Base-by-base conservation (phyloP, 2,888 invertebrate genomes). In the Marronus borbonicus region DNA sequence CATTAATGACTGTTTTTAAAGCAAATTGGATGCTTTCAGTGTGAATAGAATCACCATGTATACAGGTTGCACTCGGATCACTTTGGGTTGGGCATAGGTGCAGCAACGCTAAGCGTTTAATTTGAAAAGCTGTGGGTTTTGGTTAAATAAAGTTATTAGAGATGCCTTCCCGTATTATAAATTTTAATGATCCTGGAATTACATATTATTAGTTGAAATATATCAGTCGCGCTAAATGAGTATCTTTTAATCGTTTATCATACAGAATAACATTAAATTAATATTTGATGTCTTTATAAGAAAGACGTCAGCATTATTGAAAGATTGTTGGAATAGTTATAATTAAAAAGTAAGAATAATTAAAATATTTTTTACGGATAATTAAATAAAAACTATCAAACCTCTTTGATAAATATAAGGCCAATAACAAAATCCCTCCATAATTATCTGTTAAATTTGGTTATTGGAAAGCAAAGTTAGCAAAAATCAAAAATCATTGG, bases 1-100 rank as follows among this genome's bases (percentile, higher is more conserved):
- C 69, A 66, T 78, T 83, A 83, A 83, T 81, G 66, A 80, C 79
- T 78, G 78, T 79, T 78, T 81, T 79, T 80, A 74, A 60, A 72
- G 60, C 52, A 79, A 80, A 81, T 81, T 80, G 68, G 76, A 80
- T 69, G 78, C 76, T 64, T 77, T 76, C 58, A 70, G 66, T 60
- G 69, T 69, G 60, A 62, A 77, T 69, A 76, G 76, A 76, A 65
- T 66, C 49, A 69, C 77, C 24, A 77, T 49, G 44, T 69, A 52
- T 31, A 70, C 58, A 58, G 36, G 36, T 70, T 70, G 31, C 58
- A 70, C 31, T 77, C 69, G 60, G 69, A 69, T 60, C 70, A 55
- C 24, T 14, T 69, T 70, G 77, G 77, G 77, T 70, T 77, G 69
- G 77, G 69, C 70, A 39, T 68, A 69, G 77, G 77, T 62, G 77